Evolutionary conservation across 2,797 vertebrate species (phyloP), one percentile per base, ranked within the genome.

Genomic region (Acipenser transmontanus): DNA sequence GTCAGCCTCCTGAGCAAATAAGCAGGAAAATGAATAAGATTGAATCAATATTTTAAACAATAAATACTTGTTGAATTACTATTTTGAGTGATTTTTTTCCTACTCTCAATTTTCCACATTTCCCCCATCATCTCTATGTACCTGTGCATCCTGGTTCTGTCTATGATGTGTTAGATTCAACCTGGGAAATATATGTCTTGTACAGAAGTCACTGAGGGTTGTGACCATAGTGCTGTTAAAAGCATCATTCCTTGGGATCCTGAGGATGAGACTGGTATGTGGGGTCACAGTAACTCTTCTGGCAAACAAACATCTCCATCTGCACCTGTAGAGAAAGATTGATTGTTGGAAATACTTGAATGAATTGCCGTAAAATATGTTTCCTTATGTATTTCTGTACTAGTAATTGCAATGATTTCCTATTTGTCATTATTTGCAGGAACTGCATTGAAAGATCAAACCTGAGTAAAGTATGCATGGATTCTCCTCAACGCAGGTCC

Each of bases 171-270:
- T 48, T 10, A 12, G 17, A 48, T 62, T n/a, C 9, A 62, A 47
- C 61, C 61, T 48, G 10, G 34, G 2, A 62, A 6, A 62, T 2
- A 49, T 48, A 10, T 61, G 61, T n/a, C 61, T 62, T 48, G 61
- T 12, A 4, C 61, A 62, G 61, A 62, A 48, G 7, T 12, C 49
- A 12, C 17, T 34, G 11, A 62, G 12, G 34, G 2, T 62, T 7
- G 47, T 12, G 1, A 62, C 61, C n/a, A 47, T 11, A 6, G 12
- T 62, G 8, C 7, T 1, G 6, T 48, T 47, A 11, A 62, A 62
- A 62, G 47, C 61, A 2, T 62, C 61, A 48, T 62, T 11, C n/a
- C 34, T 14, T 48, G 17, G 61, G 61, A 62, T 47, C 47, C 61
- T 6, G 7, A 62, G 49, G 34, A 34, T 62, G 34, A 6, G 4